Conservation (phyloP, 2,797 vertebrate genomes). For the Eupleurogrammus muticus region DNA sequence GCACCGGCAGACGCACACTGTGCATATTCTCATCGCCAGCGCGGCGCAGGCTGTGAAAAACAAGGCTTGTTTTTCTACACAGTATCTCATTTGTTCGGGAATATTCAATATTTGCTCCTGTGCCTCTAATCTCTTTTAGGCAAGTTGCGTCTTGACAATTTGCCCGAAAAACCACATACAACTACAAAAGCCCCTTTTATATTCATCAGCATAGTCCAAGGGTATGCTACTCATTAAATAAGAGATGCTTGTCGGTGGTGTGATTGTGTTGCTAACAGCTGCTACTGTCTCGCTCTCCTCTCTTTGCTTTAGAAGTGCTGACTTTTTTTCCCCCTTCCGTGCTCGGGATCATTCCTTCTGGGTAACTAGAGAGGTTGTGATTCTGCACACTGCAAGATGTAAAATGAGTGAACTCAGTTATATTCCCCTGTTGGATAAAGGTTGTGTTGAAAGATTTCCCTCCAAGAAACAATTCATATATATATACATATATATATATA, state of each 20-base stretch:
- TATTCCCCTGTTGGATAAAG: slow-evolving; percentile 51
- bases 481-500: neutral
- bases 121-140: slow-evolving; percentile 59
- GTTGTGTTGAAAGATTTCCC: slow-evolving; percentile 32
- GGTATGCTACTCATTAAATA: slow-evolving; percentile 67
- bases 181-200: slow-evolving; percentile 37
- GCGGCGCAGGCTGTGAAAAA: slow-evolving; percentile 27
- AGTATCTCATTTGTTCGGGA: slow-evolving; percentile 53
- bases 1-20: neutral
- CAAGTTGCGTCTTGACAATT: slow-evolving; percentile 63
- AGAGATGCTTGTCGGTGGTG: slow-evolving; percentile 61
- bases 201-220: slow-evolving; percentile 55
- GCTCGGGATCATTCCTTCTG: slow-evolving; percentile 49
- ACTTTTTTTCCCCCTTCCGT: slow-evolving; percentile 37
- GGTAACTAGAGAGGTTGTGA: slow-evolving; percentile 71
- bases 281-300: slow-evolving; percentile 45
- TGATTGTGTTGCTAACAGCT: slow-evolving; percentile 68
- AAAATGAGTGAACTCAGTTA: slow-evolving; percentile 69
- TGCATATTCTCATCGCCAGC: slow-evolving; percentile 7
- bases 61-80: slow-evolving; percentile 44
- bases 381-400: slow-evolving; percentile 67
- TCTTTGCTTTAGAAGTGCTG: slow-evolving; percentile 56
- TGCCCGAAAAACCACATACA: slow-evolving; percentile 46
- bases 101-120: slow-evolving; percentile 61
- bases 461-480: neutral